Evolutionary conservation across 2,113 vertebrate species (phyloP).

Genomic region (Morone saxatilis): DNA sequence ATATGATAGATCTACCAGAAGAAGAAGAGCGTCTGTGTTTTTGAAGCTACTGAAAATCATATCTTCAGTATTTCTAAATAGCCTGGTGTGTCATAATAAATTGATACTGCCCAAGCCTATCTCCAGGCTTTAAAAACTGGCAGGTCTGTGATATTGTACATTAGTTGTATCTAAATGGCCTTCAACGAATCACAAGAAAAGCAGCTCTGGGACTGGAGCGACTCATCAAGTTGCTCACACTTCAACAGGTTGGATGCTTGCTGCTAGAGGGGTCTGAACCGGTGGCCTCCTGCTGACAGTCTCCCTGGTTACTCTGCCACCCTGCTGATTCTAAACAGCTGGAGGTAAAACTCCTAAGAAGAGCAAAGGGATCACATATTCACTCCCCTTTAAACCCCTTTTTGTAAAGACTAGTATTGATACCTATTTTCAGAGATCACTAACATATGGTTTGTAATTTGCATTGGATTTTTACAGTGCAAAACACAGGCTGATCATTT

Average conservation of each 20-base stretch:
- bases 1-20: too few species aligned
- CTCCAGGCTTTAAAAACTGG: not conserved
- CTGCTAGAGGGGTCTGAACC: conserved; percentile 12
- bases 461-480: not conserved
- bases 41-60: too few species aligned
- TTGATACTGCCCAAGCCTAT: not conserved
- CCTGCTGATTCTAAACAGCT: conserved; percentile 27
- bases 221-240: conserved; percentile 33
- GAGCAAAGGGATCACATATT: conserved; percentile 1
- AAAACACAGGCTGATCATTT: not conserved
- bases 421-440: not conserved
- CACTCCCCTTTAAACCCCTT: not conserved
- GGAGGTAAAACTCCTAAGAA: conserved; percentile 4
- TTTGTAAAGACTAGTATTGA: not conserved
- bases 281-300: conserved; percentile 32
- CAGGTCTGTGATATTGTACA: not conserved
- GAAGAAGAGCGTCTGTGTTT: too few species aligned
- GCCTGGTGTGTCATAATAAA: too few species aligned
- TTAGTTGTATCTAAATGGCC: not conserved
- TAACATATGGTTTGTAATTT: not conserved
- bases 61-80: too few species aligned
- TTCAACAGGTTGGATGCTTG: conserved; percentile 28
- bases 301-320: conserved; percentile 34
- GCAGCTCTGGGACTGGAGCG: not conserved
- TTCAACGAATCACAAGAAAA: not conserved